Conservation (phyloP, 2,797 vertebrate genomes). For the Gallirallus australis region DNA sequence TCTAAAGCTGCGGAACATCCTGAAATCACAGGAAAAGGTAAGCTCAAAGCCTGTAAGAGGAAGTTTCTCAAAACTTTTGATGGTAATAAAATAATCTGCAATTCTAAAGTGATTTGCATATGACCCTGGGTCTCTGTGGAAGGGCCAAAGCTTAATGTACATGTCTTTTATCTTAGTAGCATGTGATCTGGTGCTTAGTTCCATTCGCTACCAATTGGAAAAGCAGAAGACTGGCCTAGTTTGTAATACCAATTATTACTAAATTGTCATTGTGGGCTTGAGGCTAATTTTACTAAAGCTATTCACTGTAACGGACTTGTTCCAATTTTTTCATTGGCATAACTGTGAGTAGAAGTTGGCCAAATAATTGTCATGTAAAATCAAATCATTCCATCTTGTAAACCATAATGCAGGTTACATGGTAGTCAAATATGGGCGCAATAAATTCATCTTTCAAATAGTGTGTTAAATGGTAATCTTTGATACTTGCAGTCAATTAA, state of each 20-base stretch:
- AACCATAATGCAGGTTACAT: constrained; percentile 15
- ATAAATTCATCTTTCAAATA: constrained; percentile 31
- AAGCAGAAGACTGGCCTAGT: neutral
- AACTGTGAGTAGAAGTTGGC: neutral
- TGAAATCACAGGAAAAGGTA: neutral
- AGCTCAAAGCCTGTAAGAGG: neutral
- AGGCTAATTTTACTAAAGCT: constrained; percentile 16
- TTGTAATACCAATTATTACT: neutral
- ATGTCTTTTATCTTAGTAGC: neutral
- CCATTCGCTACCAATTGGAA: neutral
- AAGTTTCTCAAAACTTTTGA: neutral
- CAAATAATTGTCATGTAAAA: constrained; percentile 52
- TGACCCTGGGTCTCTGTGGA: neutral
- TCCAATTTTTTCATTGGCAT: constrained; percentile 35
- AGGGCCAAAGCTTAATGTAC: neutral
- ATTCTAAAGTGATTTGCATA: neutral
- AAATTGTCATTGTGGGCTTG: neutral
- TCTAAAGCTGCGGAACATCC: neutral
- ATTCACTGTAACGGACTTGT: constrained; percentile 1
- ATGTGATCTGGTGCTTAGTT: neutral
- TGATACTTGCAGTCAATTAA: constrained; percentile 40
- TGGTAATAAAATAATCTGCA: neutral
- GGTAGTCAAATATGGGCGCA: neutral
- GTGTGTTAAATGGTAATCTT: constrained; percentile 17
- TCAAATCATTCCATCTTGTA: constrained; percentile 47